Base-by-base conservation (phyloP, 2,113 vertebrate genomes). In the Mormyrus iriodes region DNA sequence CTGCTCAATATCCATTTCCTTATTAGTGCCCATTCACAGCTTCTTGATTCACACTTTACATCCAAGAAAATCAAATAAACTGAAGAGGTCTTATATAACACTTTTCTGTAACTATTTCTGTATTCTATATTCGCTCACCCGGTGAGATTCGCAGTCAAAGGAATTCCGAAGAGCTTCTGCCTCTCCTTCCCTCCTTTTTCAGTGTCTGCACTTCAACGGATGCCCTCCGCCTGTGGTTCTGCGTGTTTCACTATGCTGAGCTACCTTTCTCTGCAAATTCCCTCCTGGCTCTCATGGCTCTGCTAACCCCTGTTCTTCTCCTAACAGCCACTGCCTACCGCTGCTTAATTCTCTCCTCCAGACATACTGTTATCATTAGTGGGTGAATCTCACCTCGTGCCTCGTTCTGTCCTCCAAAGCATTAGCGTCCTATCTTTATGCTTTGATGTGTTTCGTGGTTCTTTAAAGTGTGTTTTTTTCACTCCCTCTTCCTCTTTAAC, bases 1-100 rank as follows among this genome's bases (percentile, higher is more conserved):
- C 49, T 92, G 65, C 6, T 96, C 94, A 19, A 73, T 1, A 46
- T 94, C 94, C 8, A 90, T 91, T 48, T 96, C 95, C 0, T 93
- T 95, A 49, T 93, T 91, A 0, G 91, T 95, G 53, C 94, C 95
- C 96, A 96, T 96, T 69, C 90, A 39, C 35, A 31, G 87, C 73
- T 39, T 79, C 2, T 31, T 1, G 12, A 5, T 1, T 73, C 58
- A 55, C 1, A 19, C 51, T 86, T 86, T 86, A 13, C 49, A 86
- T 53, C 17, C 48, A 88, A 35, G 87, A 85, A 76, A 31, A 42
- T 76, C 35, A 79, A 79, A 79, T 39, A 76, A 76, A 39, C 13
- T 4, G 13, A 79, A 79, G 35, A 42, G 73, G 39, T 79, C 42
- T 42, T 69, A 69, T 4, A 13, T 69, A 10, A 69, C 61, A 31